Conservation (phyloP, 2,888 invertebrate genomes). For the Andrena hattorfiana region DNA sequence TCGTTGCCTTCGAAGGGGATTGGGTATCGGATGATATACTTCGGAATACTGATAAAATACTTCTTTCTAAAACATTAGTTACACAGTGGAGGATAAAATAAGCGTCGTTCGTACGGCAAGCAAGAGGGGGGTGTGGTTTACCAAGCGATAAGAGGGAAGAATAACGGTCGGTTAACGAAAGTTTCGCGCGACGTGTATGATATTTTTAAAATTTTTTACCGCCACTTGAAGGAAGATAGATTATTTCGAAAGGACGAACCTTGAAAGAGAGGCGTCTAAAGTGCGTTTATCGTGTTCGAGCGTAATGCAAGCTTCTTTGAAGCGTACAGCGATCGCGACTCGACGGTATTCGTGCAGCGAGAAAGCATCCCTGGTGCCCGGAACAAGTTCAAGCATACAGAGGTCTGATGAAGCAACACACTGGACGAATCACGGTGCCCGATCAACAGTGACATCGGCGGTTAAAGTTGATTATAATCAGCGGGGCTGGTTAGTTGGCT, state of each 20-base stretch:
- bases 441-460: slow-evolving; percentile 50
- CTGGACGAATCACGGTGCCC: slow-evolving; percentile 71
- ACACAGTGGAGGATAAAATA: not conserved
- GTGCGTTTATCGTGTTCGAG: not conserved
- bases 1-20: slow-evolving; percentile 25
- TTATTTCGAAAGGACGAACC: not conserved
- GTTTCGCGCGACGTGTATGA: not conserved
- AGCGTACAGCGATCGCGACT: slow-evolving; percentile 28
- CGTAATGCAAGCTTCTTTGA: slow-evolving; percentile 15
- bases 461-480: slow-evolving; percentile 51
- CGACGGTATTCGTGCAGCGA: slow-evolving; percentile 31
- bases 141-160: slow-evolving; percentile 7
- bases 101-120: slow-evolving; percentile 22
- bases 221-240: not conserved
- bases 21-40: slow-evolving; percentile 12
- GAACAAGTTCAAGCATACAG: slow-evolving; percentile 32
- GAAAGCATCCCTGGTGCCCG: slow-evolving; percentile 27
- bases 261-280: slow-evolving; percentile 8
- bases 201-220: not conserved
- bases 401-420: slow-evolving; percentile 77
- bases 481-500: slow-evolving; percentile 27
- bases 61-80: slow-evolving; percentile 35
- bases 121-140: slow-evolving; percentile 1
- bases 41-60: slow-evolving; percentile 34
- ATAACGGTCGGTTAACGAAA: slow-evolving; percentile 28